Conservation (phyloP, 2,797 vertebrate species). For the Sarcoramphus papa region DNA sequence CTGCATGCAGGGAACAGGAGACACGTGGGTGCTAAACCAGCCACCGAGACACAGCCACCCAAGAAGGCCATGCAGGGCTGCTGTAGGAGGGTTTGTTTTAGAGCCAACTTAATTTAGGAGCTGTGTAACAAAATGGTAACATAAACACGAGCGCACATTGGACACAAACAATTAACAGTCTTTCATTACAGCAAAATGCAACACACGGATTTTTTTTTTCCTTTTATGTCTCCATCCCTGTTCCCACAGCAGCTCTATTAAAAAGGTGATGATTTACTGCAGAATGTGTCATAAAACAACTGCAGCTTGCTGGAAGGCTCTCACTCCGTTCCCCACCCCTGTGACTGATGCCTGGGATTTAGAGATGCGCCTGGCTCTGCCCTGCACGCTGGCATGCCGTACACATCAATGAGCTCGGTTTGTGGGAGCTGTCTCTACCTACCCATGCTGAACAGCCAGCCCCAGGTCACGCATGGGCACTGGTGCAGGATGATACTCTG, state of each 20-base stretch:
- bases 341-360: background rate
- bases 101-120: background rate
- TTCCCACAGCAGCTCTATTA: background rate
- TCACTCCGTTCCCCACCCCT: background rate
- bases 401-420: background rate
- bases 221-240: background rate
- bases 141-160: background rate
- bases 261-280: background rate
- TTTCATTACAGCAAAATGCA: background rate
- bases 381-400: background rate
- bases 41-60: rapidly evolving
- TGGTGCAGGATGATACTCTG: background rate
- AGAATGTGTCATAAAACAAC: background rate
- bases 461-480: background rate
- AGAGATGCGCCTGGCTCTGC: background rate
- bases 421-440: background rate
- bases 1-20: background rate
- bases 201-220: background rate
- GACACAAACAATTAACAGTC: background rate
- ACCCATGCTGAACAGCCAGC: background rate
- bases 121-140: background rate
- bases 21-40: background rate
- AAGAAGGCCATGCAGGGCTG: background rate
- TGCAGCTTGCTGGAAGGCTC: background rate
- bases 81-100: background rate